A percentile compares a stretch with the other conserved stretches of the same genome.
These are phyloP conservation scores for Platichthys stellatus DNA, from an alignment of 2,113 vertebrate genomes.

Conservation along the genomic window DNA sequence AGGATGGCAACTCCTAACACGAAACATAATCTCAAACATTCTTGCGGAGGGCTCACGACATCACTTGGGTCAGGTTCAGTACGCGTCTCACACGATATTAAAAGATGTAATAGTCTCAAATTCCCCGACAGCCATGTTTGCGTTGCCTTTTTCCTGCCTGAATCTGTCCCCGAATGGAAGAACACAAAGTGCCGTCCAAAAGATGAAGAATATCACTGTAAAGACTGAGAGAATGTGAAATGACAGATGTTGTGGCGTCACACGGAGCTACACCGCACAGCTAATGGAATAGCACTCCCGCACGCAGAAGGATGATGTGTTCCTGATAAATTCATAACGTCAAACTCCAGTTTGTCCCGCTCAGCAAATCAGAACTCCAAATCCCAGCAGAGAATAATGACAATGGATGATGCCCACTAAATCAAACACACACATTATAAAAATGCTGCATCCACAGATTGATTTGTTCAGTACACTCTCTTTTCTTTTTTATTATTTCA, in stretches of 20 bases:
- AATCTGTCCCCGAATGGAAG: background rate
- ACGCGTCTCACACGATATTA: too few relatives aligned
- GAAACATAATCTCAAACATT: too few relatives aligned
- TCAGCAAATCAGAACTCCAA: conserved; percentile 42
- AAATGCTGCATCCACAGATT: conserved; percentile 8
- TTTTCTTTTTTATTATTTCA: background rate
- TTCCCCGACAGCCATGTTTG: too few relatives aligned
- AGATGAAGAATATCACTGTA: background rate
- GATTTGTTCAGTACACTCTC: background rate
- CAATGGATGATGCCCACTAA: conserved; percentile 34
- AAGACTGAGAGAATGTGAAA: background rate
- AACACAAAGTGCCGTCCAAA: background rate
- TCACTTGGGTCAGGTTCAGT: too few relatives aligned
- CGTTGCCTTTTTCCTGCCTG: too few relatives aligned
- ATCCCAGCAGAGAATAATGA: conserved; percentile 27
- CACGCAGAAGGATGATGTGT: conserved; percentile 15
- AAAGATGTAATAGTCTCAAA: too few relatives aligned
- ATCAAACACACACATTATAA: conserved; percentile 16
- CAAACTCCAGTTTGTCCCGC: conserved; percentile 2
- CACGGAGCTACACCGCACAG: background rate
- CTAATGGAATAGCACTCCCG: conserved; percentile 3
- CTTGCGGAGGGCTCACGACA: too few relatives aligned
- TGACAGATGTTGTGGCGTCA: background rate
- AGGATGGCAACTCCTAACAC: too few relatives aligned
- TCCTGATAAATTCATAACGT: conserved; percentile 18